Base-by-base conservation (phyloP, 1,140 invertebrate genomes). In the Dreissena rostriformis region DNA sequence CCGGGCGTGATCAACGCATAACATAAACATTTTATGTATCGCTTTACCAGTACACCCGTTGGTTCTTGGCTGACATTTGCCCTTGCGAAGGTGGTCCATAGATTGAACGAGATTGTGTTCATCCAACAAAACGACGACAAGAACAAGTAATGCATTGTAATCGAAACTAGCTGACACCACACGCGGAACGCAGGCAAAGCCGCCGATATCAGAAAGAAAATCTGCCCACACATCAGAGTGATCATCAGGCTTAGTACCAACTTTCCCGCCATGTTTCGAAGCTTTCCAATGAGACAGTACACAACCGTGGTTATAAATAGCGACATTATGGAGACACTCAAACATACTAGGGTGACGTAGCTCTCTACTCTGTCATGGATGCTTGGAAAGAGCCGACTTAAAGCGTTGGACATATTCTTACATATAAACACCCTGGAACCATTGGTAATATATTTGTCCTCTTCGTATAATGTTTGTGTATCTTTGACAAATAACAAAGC, bases 21-120 rank as follows among this genome's bases (percentile, higher is more conserved):
- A 95, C 10, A 92, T 85, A 15, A 93, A 75, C 84, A 95, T 95
- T 39, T 92, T 66, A n/a, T 86, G 90, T 85, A 70, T 77, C n/a
- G 77, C 68, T 26, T 72, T 74, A 19, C 73, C 68, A 1, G 70
- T 71, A 19, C 57, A 71, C 6, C 76, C 90, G 14, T 66, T 82
- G 49, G 79, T 66, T 29, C 82, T 68, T 28, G 85, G 86, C 19
- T 49, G 67, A 53, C n/a, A n/a, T n/a, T n/a, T n/a, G n/a, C n/a
- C n/a, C 85, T 84, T 12, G 88, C 83, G 90, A 94, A 94, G 6
- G 97, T 98, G 29, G 93, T 91, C 92, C 94, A 95, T 7, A 95
- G 93, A 86, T 95, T 95, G 88, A 94, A 94, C 0, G 95, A 93
- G 86, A 95, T 93, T 0, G 94, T 92, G 66, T 94, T 93, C 94